Conservation (phyloP, 2,113 vertebrate species). For the Uria lomvia region DNA sequence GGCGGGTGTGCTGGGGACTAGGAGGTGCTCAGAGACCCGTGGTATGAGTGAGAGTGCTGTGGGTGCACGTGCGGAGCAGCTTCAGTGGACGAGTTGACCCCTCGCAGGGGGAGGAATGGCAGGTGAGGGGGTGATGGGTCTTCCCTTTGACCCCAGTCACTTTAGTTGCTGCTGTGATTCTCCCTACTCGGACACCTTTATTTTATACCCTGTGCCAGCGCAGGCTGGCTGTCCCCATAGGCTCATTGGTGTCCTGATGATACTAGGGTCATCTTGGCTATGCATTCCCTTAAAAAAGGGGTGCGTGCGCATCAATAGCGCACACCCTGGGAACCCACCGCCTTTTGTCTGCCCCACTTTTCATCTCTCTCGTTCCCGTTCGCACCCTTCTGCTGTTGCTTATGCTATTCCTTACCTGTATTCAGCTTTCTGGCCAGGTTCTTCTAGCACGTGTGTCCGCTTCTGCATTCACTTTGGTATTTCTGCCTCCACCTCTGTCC, state of each 20-base stretch:
- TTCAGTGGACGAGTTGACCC: not conserved
- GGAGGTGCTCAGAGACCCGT: not conserved
- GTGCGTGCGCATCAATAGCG: fast-evolving
- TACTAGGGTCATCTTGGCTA: not conserved
- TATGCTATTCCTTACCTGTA: not conserved
- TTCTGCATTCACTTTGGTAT: not conserved
- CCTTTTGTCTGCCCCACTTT: not conserved
- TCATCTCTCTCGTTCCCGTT: not conserved
- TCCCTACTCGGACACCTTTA: not conserved
- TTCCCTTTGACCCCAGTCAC: not conserved
- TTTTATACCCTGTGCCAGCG: not conserved
- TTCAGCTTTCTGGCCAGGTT: not conserved
- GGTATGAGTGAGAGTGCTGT: not conserved
- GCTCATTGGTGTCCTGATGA: not conserved
- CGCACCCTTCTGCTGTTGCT: not conserved
- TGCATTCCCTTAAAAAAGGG: not conserved
- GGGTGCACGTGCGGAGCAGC: not conserved
- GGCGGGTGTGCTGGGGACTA: not conserved
- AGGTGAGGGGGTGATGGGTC: not conserved
- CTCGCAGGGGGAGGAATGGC: not conserved
- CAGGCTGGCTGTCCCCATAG: not conserved
- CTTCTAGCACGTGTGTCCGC: not conserved
- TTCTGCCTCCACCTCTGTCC: not conserved
- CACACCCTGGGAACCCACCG: not conserved
- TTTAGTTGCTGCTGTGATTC: not conserved